Evolutionary conservation across 1,140 invertebrate genomes (phyloP), one percentile per base, ranked within the genome.

Genomic region (Campoletis sonorensis): DNA sequence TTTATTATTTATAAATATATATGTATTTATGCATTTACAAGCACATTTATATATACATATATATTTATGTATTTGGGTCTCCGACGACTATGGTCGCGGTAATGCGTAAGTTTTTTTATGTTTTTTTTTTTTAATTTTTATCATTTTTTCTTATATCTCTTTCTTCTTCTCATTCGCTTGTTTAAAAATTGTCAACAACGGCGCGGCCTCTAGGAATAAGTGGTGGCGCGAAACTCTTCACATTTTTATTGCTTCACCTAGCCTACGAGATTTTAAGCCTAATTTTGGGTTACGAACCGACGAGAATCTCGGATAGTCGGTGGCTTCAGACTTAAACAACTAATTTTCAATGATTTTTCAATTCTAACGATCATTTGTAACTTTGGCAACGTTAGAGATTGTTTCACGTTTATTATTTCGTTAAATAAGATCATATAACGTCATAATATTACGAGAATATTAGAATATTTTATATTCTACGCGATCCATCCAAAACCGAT

Each of bases 151-250:
- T 75, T 33, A 33, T 33, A 33, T 64, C 23, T 61, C 45, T 30
- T 40, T 72, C 76, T 80, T 79, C 67, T 79, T 18, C 49, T 80
- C 15, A 79, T 86, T 79, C 21, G 54, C 21, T 71, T 18, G 33
- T 79, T 83, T 86, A 90, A 90, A 89, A 90, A 89, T 88, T 84
- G 79, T 89, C 89, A 91, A 91, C 89, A 91, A 91, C 87, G 82
- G 87, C 88, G 81, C 87, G 84, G 84, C 82, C 84, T 83, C 85
- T 85, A 85, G 77, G 79, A 82, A 72, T 88, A 84, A 84, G 82
- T 79, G 70, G 81, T 84, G 76, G 86, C 87, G 88, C 87, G 88
- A 91, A 91, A 88, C 89, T 91, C 89, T 89, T 90, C 45, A 79
- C 88, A 85, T 82, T 45, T 45, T 89, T 90, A 90, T 89, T 90